Percentiles rank a stretch among this genome's conserved stretches.
Conservation (phyloP, 2,797 vertebrate species). For the Ptychobarbus kaznakovi region DNA sequence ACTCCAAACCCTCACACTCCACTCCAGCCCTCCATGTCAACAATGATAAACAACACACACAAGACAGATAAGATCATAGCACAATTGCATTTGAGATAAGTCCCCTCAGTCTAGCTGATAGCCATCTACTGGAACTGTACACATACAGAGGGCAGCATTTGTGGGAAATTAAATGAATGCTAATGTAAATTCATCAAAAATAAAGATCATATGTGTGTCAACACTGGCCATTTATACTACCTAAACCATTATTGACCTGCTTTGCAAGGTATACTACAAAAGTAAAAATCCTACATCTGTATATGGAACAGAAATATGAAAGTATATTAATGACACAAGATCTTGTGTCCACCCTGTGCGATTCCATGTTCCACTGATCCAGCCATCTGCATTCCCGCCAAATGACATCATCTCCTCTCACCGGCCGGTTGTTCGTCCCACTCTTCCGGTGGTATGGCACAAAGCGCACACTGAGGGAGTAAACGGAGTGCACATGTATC, state of each 20-base stretch:
- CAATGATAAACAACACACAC: conserved; percentile 50
- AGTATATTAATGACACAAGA: conserved; percentile 7
- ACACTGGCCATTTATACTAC: not conserved
- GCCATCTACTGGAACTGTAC: conserved; percentile 33
- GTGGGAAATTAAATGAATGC: conserved; percentile 11
- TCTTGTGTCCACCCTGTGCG: conserved; percentile 27
- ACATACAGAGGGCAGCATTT: conserved; percentile 18
- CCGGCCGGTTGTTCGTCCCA: conserved; percentile 64
- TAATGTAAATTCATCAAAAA: conserved; percentile 1
- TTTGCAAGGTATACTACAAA: not conserved
- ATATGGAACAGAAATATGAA: not conserved
- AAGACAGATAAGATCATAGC: conserved; percentile 41
- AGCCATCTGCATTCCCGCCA: conserved; percentile 64
- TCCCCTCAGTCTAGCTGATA: conserved; percentile 31
- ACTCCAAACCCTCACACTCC: conserved; percentile 53
- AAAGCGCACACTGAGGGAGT: conserved; percentile 62
- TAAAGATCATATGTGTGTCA: not conserved
- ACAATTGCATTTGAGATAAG: conserved; percentile 45
- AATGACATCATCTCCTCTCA: conserved; percentile 72
- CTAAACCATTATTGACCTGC: not conserved
- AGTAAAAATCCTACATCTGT: not conserved
- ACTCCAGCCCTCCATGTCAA: conserved; percentile 42
- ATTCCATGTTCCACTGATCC: conserved; percentile 29
- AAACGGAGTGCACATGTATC: conserved; percentile 69
- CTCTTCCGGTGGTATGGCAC: conserved; percentile 52